Base-by-base conservation (phyloP, 2,113 vertebrate species). In the Canis aureus region DNA sequence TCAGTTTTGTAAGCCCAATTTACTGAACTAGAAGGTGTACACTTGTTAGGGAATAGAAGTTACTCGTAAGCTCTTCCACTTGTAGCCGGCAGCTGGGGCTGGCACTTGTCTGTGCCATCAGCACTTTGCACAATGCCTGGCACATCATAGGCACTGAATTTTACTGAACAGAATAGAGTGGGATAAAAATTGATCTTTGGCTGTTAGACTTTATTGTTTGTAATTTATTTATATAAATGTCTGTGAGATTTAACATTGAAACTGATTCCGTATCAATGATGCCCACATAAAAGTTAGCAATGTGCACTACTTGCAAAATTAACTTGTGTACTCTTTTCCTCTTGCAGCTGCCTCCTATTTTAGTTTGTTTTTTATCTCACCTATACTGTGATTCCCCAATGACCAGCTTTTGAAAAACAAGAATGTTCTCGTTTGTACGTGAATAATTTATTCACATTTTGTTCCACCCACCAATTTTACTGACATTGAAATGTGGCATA, bases 391-490 rank as follows among this genome's bases (percentile, higher is more conserved):
- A 95, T 98, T 97, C 67, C 89, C 91, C 79, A 96, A 97, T 92
- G 92, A 96, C 94, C 76, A 96, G 92, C 94, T 94, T 98, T 97
- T 97, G 94, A 97, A 96, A 98, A 98, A 97, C 91, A 98, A 97
- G 97, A 95, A 97, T 96, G 74, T 91, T 97, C 76, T 97, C 98
- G 91, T 98, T 98, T 98, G 62, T 80, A 97, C 94, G 80, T 98
- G 96, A 98, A 98, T 97, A 98, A 98, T 98, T 98, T 97, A 98
- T 98, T 98, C 78, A 84, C 82, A 27, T 97, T 93, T 88, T 98
- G 97, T 96, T 98, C 98, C 91, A 98, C 95, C 94, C 73, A 98
- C 96, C 80, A 97, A 93, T 97, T 98, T 97, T 97, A 97, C 95
- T 97, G 97, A 98, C 98, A 98, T 97, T 98, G 97, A 98, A 97